These are phyloP conservation scores for Catostylus mosaicus DNA, from an alignment of 30 jellyfish, hydroid and myxozoan species.

Conservation along the genomic window DNA sequence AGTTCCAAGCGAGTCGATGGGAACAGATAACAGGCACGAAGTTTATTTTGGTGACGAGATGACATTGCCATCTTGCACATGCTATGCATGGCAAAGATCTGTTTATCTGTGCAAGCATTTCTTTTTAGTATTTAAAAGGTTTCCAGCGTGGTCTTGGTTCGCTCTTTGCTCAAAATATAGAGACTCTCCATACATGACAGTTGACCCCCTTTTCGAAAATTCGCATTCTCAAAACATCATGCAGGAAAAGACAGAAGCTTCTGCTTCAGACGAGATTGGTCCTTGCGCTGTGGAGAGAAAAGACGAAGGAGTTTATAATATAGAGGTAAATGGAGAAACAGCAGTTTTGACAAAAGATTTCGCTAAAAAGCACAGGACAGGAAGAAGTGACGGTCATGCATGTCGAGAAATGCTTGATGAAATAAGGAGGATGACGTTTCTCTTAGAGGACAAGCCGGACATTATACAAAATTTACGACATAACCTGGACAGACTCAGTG, in stretches of 20 bases:
- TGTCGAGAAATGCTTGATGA: conserved; percentile 12
- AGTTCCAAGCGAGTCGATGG: too few relatives aligned
- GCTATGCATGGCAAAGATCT: conserved; percentile 49
- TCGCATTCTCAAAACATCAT: too few relatives aligned
- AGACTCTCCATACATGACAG: conserved; percentile 30
- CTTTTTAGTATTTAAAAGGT: conserved; percentile 6
- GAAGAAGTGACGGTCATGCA: too few relatives aligned
- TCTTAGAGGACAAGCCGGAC: not conserved
- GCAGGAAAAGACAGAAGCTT: too few relatives aligned
- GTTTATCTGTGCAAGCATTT: conserved; percentile 53
- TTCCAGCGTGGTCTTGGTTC: conserved; percentile 50
- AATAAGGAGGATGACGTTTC: conserved; percentile 7
- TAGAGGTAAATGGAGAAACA: too few relatives aligned
- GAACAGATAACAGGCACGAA: not conserved
- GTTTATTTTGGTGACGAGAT: conserved; percentile 9
- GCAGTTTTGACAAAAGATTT: too few relatives aligned
- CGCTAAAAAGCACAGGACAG: too few relatives aligned
- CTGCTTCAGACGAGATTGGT: too few relatives aligned
- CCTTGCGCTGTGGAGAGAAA: too few relatives aligned
- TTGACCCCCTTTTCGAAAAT: too few relatives aligned
- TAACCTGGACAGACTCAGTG: not conserved
- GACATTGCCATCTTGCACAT: conserved; percentile 45
- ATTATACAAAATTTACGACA: not conserved
- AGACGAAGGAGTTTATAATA: too few relatives aligned
- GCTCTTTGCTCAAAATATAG: conserved; percentile 29